Percentiles rank a stretch among this genome's conserved stretches.
phyloP scores from a whole-genome alignment of 2,888 invertebrate genomes.

The Tipula lateralis region DNA sequence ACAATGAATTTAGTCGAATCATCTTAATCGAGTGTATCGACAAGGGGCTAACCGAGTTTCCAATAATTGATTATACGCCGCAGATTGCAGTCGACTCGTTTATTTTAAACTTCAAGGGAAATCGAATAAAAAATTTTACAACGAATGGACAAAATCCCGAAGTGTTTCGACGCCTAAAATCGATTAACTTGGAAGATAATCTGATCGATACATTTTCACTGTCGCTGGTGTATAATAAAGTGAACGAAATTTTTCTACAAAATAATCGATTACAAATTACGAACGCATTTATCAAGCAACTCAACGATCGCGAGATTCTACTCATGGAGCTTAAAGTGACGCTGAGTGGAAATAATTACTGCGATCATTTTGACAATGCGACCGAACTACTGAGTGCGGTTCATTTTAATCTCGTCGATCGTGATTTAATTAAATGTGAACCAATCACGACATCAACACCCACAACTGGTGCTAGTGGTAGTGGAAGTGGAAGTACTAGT shows the following conservation, averaged over 20 bases:
- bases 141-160: not conserved
- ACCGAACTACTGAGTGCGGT: not conserved
- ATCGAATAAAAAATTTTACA: not conserved
- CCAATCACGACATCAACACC: not conserved
- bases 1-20: not conserved
- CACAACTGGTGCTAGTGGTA: not conserved
- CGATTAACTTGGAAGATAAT: not conserved
- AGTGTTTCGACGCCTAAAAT: not conserved
- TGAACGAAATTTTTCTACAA: not conserved
- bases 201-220: not conserved
- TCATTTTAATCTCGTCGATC: not conserved
- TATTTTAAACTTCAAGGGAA: not conserved
- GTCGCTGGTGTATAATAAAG: not conserved
- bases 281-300: not conserved
- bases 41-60: not conserved
- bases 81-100: not conserved
- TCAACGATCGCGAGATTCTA: not conserved
- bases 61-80: not conserved
- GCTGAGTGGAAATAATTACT: not conserved
- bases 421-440: not conserved
- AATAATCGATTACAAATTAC: not conserved
- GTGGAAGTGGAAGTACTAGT: too few relatives aligned
- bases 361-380: not conserved
- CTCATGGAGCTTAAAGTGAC: not conserved
- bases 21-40: not conserved